These are phyloP conservation scores for Athripsodes cinereus DNA, from an alignment of 2,888 invertebrate species.

Conservation along the genomic window DNA sequence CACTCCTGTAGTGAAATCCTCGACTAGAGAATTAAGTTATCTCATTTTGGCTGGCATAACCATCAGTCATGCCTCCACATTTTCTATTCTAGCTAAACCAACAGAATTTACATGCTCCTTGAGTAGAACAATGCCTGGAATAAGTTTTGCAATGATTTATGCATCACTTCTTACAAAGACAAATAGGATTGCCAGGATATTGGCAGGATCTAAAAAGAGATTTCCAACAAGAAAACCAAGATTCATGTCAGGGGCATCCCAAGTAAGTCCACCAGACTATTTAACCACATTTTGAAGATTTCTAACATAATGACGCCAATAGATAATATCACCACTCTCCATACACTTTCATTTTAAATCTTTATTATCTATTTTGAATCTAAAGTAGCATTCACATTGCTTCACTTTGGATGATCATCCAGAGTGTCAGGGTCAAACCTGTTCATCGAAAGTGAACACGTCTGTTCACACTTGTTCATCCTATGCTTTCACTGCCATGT, in stretches of 20 bases:
- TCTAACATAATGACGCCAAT: no score
- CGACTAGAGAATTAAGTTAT: conserved; percentile 61
- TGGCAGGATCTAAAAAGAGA: conserved; percentile 65
- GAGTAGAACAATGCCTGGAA: conserved; percentile 53
- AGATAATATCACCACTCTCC: no score
- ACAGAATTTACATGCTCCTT: conserved; percentile 51
- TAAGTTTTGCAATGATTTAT: conserved; percentile 68
- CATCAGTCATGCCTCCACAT: conserved; percentile 54
- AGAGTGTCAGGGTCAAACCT: no score
- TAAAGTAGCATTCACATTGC: no score
- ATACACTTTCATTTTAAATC: no score
- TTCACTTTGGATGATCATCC: no score
- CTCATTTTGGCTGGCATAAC: conserved; percentile 60
- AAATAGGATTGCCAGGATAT: conserved; percentile 68
- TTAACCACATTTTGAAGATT: no score
- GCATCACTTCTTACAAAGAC: conserved; percentile 71
- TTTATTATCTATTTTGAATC: no score
- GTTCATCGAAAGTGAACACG: no score
- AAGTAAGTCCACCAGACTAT: conserved; percentile 29
- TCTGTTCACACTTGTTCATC: no score
- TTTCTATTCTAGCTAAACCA: conserved; percentile 60
- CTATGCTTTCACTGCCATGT: no score
- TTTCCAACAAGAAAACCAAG: conserved; percentile 62
- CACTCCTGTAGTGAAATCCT: conserved; percentile 73
- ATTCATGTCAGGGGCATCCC: conserved; percentile 57